These are phyloP conservation scores for Eristalis arbustorum DNA, from an alignment of 2,888 invertebrate species.

Conservation along the genomic window DNA sequence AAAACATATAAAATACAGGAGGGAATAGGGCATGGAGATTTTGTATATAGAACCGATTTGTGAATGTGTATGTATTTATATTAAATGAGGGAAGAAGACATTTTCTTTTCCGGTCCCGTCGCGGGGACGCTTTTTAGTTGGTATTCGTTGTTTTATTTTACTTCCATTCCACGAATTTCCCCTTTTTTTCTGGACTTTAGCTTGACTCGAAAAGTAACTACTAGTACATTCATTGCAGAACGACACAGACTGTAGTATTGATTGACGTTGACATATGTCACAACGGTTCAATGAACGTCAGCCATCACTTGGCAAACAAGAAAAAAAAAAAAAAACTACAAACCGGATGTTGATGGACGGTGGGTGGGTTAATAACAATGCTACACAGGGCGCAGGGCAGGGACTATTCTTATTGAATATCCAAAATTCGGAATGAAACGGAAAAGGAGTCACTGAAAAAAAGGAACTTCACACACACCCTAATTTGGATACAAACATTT, in stretches of 20 bases:
- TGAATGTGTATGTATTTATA: conserved; percentile 51
- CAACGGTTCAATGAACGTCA: conserved; percentile 38
- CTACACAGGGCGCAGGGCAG: conserved; percentile 59
- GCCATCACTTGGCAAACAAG: conserved; percentile 1
- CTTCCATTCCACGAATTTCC: not conserved
- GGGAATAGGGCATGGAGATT: conserved; percentile 73
- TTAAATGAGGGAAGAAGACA: conserved; percentile 63
- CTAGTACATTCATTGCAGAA: not conserved
- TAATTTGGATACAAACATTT: not conserved
- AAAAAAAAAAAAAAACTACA: conserved; percentile 12
- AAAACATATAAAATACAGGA: conserved; percentile 23
- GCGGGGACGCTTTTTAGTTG: conserved; percentile 40
- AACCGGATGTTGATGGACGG: conserved; percentile 53
- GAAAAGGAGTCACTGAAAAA: conserved; percentile 26
- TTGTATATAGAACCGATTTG: conserved; percentile 74
- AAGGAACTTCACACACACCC: conserved; percentile 52
- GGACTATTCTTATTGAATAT: conserved; percentile 58
- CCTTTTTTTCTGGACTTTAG: not conserved
- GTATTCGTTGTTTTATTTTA: conserved; percentile 24
- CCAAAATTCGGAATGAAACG: conserved; percentile 56
- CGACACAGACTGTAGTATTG: not conserved
- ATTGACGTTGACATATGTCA: conserved; percentile 39
- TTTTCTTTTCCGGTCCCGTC: conserved; percentile 66
- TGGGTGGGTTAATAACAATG: conserved; percentile 33
- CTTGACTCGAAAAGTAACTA: not conserved